Percentiles rank a stretch among this genome's conserved stretches.
phyloP scores from a whole-genome alignment of 2,888 invertebrate genomes.

The Criorhina ranunculi region DNA sequence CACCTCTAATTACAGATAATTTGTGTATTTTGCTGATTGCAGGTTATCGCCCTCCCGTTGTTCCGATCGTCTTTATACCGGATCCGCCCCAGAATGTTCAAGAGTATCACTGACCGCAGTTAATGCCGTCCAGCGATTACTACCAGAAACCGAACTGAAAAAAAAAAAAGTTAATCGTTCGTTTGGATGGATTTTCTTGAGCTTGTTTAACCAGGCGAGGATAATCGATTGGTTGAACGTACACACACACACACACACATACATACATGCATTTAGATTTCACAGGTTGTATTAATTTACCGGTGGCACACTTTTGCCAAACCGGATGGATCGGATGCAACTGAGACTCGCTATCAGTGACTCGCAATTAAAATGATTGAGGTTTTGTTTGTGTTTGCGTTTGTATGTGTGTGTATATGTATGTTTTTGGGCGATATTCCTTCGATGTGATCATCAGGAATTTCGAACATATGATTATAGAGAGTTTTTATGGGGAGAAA shows the following conservation, averaged over 20 bases:
- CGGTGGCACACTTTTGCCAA: conserved; percentile 51
- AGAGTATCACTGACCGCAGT: not conserved
- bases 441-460: conserved; percentile 59
- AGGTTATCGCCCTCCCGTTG: conserved; percentile 46
- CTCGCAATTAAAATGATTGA: conserved; percentile 57
- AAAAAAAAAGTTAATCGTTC: conserved; percentile 59
- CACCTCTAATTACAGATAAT: conserved; percentile 61
- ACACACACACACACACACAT: conserved; percentile 13
- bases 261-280: conserved; percentile 63
- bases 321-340: conserved; percentile 2
- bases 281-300: conserved; percentile 57
- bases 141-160: not conserved
- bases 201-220: conserved; percentile 68
- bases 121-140: not conserved
- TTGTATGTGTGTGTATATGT: no score
- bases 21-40: conserved; percentile 68
- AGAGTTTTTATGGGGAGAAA: conserved; percentile 23
- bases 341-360: conserved; percentile 25
- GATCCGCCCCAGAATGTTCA: not conserved
- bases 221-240: conserved; percentile 66
- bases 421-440: conserved; percentile 34
- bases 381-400: conserved; percentile 24
- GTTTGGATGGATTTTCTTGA: conserved; percentile 58
- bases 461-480: conserved; percentile 57
- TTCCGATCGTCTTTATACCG: not conserved